These are phyloP conservation scores for Grapholita molesta DNA, from an alignment of 1,140 invertebrate species.

Conservation along the genomic window DNA sequence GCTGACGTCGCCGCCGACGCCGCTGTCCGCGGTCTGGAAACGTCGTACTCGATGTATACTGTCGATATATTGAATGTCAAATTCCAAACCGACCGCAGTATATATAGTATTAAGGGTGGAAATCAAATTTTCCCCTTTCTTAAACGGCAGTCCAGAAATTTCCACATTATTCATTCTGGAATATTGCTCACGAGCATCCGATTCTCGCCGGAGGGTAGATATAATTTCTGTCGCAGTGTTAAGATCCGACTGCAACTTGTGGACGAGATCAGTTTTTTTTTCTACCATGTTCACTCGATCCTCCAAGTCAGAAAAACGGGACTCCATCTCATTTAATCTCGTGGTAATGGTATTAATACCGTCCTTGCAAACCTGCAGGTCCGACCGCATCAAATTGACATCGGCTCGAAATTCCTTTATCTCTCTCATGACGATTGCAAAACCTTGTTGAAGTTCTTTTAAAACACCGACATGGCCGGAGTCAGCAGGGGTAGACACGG, in stretches of 20 bases:
- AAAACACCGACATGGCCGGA: too few relatives aligned
- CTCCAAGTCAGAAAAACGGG: neutral
- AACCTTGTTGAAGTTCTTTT: conserved; percentile 75
- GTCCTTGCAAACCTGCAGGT: neutral
- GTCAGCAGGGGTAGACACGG: too few relatives aligned
- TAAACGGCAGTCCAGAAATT: neutral
- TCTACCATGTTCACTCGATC: neutral
- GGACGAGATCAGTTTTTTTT: neutral
- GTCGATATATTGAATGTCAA: neutral
- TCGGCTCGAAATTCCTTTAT: neutral
- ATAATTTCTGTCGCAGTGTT: neutral
- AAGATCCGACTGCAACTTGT: neutral
- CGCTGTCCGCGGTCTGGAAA: neutral
- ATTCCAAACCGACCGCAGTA: neutral
- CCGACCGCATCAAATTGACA: neutral
- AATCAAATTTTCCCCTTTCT: neutral
- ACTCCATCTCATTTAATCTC: neutral
- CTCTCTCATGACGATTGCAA: conserved; percentile 45
- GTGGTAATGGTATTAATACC: neutral
- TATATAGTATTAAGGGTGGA: neutral
- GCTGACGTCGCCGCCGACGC: neutral
- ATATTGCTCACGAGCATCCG: neutral
- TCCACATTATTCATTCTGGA: neutral
- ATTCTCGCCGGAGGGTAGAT: neutral
- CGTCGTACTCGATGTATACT: neutral